Percentiles rank a stretch among this genome's conserved stretches.
Conservation (phyloP, 2,113 vertebrate genomes). For the Halichoeres trimaculatus region DNA sequence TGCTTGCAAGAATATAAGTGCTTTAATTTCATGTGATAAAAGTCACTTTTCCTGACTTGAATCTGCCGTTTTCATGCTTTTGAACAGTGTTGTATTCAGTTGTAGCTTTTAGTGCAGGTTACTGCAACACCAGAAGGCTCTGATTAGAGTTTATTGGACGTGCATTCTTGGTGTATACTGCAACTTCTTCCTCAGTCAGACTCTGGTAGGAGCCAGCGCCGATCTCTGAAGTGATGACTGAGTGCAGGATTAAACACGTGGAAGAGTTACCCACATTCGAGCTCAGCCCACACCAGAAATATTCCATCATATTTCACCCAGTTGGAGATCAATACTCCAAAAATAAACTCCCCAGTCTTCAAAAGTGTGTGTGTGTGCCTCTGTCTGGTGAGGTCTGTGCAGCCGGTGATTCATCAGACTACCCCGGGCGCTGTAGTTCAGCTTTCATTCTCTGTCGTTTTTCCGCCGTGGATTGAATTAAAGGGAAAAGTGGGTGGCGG, state of each 20-base stretch:
- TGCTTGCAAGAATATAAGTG: neutral
- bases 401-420: constrained; percentile 49
- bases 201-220: constrained; percentile 8
- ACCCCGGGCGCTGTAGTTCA: constrained; percentile 36
- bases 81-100: neutral
- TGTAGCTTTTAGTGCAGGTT: neutral
- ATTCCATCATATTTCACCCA: constrained; percentile 29
- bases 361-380: neutral
- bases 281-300: constrained; percentile 5
- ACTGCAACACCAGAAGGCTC: constrained; percentile 15
- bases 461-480: constrained; percentile 49
- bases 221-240: constrained; percentile 37
- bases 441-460: constrained; percentile 46
- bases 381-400: constrained; percentile 25
- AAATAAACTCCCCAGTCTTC: constrained; percentile 4
- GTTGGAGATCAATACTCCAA: constrained; percentile 43
- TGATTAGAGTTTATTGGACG: constrained; percentile 50
- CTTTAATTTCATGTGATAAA: neutral
- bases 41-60: neutral
- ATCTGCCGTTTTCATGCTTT: neutral
- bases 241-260: constrained; percentile 52
- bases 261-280: constrained; percentile 30
- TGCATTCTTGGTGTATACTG: constrained; percentile 60
- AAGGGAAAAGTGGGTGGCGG: constrained; percentile 16
- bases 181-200: constrained; percentile 55